Evolutionary conservation across 2,888 invertebrate species (phyloP).

Genomic region (Hipparchia semele): DNA sequence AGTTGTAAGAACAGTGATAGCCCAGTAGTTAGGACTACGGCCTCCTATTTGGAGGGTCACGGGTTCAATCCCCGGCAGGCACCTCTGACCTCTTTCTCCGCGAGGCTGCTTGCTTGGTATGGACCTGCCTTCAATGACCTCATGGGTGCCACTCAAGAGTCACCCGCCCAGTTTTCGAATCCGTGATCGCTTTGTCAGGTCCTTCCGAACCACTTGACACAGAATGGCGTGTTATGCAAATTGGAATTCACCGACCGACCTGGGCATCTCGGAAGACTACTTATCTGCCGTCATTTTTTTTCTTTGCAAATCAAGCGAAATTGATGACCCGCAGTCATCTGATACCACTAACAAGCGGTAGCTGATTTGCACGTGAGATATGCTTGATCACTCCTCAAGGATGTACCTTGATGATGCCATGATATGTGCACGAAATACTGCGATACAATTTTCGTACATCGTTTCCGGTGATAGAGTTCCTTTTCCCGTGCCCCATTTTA

Average conservation of each 20-base stretch:
- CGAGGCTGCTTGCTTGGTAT: not conserved
- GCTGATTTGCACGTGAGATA: conserved; percentile 70
- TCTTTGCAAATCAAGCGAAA: conserved; percentile 63
- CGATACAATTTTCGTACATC: conserved; percentile 36
- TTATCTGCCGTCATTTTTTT: conserved; percentile 49
- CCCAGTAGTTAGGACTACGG: too few relatives aligned
- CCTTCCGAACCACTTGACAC: conserved; percentile 27
- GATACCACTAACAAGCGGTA: conserved; percentile 74
- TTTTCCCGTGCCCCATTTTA: conserved; percentile 29
- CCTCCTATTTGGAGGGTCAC: too few relatives aligned
- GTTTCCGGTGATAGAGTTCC: conserved; percentile 28
- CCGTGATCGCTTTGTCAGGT: conserved; percentile 15
- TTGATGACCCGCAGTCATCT: conserved; percentile 67
- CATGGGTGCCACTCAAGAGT: not conserved
- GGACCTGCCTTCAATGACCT: not conserved
- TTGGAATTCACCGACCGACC: conserved; percentile 43
- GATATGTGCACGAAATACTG: conserved; percentile 16
- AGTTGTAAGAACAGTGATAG: too few relatives aligned
- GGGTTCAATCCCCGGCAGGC: too few relatives aligned
- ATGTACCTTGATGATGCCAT: conserved; percentile 28
- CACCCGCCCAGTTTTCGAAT: not conserved
- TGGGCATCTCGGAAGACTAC: conserved; percentile 40
- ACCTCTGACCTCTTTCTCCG: too few relatives aligned
- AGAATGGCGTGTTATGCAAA: conserved; percentile 33
- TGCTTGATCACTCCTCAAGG: conserved; percentile 43